Conservation (phyloP, 2,888 invertebrate genomes). For the Oxycera nigricornis region DNA sequence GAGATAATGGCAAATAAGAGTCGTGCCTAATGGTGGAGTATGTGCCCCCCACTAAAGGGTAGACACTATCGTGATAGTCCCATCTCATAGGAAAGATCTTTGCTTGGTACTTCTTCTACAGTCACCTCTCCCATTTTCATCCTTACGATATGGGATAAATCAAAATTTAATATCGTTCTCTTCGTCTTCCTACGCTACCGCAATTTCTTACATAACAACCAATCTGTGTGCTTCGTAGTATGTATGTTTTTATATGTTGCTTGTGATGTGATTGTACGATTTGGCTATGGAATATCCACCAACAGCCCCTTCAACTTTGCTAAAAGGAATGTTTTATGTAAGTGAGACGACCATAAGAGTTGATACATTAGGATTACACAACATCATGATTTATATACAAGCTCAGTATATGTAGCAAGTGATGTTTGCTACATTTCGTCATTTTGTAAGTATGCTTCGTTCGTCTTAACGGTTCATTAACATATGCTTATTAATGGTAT, state of each 20-base stretch:
- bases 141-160: neutral
- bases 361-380: slow-evolving; percentile 23
- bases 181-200: slow-evolving; percentile 5
- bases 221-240: neutral
- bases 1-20: neutral
- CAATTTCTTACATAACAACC: slow-evolving; percentile 13
- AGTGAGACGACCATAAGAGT: neutral
- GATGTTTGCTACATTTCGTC: slow-evolving; percentile 6
- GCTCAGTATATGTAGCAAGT: neutral
- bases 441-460: neutral
- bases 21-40: neutral
- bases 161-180: slow-evolving; percentile 27
- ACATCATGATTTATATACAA: neutral
- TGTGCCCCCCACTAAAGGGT: neutral
- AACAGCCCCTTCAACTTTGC: neutral
- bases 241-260: neutral
- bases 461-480: slow-evolving; percentile 15
- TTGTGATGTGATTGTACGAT: no score
- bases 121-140: neutral
- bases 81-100: neutral
- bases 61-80: slow-evolving; percentile 9
- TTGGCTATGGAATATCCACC: neutral
- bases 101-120: neutral
- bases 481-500: slow-evolving; percentile 21
- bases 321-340: neutral